Evolutionary conservation across 2,113 vertebrate species (phyloP).

Genomic region (Lamprologus lemairii): DNA sequence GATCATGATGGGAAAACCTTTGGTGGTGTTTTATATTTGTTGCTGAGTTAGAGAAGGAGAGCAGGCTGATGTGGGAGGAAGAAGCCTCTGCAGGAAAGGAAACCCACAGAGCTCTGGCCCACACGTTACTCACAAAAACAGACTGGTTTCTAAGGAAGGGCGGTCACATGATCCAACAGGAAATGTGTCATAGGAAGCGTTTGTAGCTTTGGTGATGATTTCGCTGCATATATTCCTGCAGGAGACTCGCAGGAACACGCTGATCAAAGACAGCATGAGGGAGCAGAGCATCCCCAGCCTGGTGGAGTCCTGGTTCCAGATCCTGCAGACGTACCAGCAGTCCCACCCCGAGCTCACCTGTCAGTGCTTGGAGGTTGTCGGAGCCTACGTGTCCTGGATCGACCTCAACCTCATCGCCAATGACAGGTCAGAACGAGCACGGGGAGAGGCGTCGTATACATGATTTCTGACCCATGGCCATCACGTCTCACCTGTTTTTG

Average conservation of each 20-base stretch:
- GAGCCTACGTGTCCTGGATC: conserved; percentile 97
- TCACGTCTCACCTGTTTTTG: not conserved
- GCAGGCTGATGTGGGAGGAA: not conserved
- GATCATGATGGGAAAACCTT: not conserved
- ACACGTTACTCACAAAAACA: not conserved
- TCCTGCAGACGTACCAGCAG: conserved; percentile 90
- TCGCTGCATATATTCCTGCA: conserved; percentile 25
- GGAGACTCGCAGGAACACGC: conserved; percentile 91
- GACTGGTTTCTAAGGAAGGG: not conserved
- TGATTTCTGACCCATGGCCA: not conserved
- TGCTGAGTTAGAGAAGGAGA: not conserved
- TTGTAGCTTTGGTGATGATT: not conserved
- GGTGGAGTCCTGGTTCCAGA: conserved; percentile 99
- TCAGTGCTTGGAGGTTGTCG: conserved; percentile 98
- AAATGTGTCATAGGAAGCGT: not conserved
- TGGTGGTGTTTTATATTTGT: not conserved
- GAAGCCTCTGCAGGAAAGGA: not conserved
- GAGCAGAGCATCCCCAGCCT: conserved; percentile 93
- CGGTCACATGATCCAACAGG: not conserved
- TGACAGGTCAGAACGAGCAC: conserved; percentile 75
- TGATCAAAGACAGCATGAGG: conserved; percentile 94
- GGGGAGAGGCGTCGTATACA: not conserved
- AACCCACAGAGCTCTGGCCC: not conserved
- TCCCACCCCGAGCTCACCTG: conserved; percentile 94
- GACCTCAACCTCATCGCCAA: conserved; percentile 98